Evolutionary conservation across 2,888 invertebrate species (phyloP).

Genomic region (Caenorhabditis wallacei): DNA sequence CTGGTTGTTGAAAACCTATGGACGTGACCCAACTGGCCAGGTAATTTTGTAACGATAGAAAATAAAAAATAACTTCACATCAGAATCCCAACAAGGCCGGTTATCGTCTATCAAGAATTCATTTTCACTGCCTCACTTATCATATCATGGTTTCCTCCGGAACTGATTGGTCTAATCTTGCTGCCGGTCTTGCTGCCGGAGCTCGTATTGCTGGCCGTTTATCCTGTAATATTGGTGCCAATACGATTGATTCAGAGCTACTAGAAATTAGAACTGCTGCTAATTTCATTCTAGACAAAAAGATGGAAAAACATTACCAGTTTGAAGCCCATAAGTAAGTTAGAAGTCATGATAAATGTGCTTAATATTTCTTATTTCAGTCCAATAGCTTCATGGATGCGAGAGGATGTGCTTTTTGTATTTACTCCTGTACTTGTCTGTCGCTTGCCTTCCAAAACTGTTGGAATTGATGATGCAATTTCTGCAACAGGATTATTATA

Average conservation of each 20-base stretch:
- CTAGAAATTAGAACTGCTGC: slow-evolving; percentile 84
- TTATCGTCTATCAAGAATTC: slow-evolving; percentile 84
- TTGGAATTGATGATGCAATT: slow-evolving; percentile 85
- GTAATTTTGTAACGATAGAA: slow-evolving; percentile 70
- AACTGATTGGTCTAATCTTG: slow-evolving; percentile 84
- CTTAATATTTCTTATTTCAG: too few species aligned
- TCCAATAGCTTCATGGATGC: slow-evolving; percentile 84
- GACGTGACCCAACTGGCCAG: slow-evolving; percentile 82
- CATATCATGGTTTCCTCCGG: slow-evolving; percentile 84
- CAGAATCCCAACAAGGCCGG: slow-evolving; percentile 35
- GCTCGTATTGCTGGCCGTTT: slow-evolving; percentile 84
- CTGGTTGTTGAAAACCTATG: slow-evolving; percentile 84
- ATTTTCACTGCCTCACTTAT: slow-evolving; percentile 85
- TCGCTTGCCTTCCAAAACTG: slow-evolving; percentile 84
- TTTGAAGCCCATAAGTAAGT: slow-evolving; percentile 81
- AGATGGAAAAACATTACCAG: slow-evolving; percentile 78
- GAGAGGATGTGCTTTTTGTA: slow-evolving; percentile 84
- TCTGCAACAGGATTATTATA: slow-evolving; percentile 84
- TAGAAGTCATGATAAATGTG: background rate
- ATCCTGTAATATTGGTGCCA: slow-evolving; percentile 82
- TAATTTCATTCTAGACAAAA: slow-evolving; percentile 83
- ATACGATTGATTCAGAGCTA: slow-evolving; percentile 78
- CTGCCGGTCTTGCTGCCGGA: slow-evolving; percentile 84
- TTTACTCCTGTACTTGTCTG: slow-evolving; percentile 85
- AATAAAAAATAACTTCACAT: slow-evolving; percentile 22